Percentiles rank a stretch among this genome's conserved stretches.
Evolutionary conservation across 2,113 vertebrate genomes (phyloP).

Genomic region (Mystacornis crossleyi): DNA sequence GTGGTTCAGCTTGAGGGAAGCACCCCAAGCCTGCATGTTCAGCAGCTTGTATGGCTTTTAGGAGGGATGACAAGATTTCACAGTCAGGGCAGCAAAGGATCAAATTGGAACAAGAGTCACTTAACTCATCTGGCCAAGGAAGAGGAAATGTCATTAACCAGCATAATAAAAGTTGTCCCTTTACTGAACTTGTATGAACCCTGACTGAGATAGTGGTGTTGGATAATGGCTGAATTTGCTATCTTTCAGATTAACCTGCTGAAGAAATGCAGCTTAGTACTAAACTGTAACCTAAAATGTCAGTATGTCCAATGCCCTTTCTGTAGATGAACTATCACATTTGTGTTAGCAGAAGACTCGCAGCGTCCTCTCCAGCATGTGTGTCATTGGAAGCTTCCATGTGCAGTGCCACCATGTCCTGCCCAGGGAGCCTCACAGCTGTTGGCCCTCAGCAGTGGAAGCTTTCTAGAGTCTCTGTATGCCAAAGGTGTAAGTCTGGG

Average conservation of each 20-base stretch:
- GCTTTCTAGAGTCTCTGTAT: background rate
- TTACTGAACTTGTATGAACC: background rate
- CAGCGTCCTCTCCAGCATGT: background rate
- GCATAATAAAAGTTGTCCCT: background rate
- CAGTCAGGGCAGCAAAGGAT: background rate
- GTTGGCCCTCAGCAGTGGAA: background rate
- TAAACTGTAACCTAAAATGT: background rate
- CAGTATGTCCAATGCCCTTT: background rate
- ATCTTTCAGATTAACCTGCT: background rate
- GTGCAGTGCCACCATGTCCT: background rate
- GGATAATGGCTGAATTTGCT: background rate
- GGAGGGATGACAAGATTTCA: background rate
- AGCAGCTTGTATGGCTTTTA: background rate
- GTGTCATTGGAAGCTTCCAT: background rate
- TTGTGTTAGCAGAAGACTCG: background rate
- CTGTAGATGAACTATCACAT: background rate
- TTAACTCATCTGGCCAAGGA: background rate
- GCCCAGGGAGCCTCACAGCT: background rate
- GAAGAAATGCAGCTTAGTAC: background rate
- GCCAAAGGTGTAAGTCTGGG: background rate
- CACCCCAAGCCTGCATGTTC: background rate
- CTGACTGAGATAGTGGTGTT: background rate
- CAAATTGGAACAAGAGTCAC: background rate
- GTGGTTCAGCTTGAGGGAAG: background rate
- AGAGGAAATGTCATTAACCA: background rate